Evolutionary conservation across 2,888 invertebrate species (phyloP).

Genomic region (Micropterix aruncella): DNA sequence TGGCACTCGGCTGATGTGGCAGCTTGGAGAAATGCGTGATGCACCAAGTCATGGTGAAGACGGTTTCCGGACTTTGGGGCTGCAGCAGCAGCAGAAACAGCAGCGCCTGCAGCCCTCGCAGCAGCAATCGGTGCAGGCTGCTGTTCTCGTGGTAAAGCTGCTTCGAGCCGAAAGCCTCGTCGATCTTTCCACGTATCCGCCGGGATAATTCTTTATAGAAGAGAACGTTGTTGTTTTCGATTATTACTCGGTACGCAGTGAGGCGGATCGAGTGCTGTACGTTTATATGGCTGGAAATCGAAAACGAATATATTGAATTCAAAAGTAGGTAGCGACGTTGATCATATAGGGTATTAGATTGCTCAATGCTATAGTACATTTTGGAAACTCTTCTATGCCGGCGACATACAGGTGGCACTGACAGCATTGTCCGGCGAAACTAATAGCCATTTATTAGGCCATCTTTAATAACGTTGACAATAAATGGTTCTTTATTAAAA

Average conservation of each 20-base stretch:
- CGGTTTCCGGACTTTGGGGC: slow-evolving; percentile 14
- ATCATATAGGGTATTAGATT: no score
- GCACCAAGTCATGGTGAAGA: slow-evolving; percentile 20
- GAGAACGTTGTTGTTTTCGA: background rate
- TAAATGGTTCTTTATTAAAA: no score
- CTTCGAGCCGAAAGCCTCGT: background rate
- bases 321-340: no score
- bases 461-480: no score
- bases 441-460: no score
- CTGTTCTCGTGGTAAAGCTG: slow-evolving; percentile 29
- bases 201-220: background rate
- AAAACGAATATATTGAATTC: background rate
- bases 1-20: slow-evolving; percentile 29
- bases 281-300: background rate
- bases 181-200: background rate
- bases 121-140: slow-evolving; percentile 23
- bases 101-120: slow-evolving; percentile 24
- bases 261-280: background rate
- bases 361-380: no score
- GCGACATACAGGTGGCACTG: no score
- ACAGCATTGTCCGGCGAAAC: no score
- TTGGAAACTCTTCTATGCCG: no score
- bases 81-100: slow-evolving; percentile 20
- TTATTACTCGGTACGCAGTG: background rate
- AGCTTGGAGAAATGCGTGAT: slow-evolving; percentile 22